phyloP scores from a whole-genome alignment of 2,113 vertebrate genomes.

The Brachirus orientalis region DNA sequence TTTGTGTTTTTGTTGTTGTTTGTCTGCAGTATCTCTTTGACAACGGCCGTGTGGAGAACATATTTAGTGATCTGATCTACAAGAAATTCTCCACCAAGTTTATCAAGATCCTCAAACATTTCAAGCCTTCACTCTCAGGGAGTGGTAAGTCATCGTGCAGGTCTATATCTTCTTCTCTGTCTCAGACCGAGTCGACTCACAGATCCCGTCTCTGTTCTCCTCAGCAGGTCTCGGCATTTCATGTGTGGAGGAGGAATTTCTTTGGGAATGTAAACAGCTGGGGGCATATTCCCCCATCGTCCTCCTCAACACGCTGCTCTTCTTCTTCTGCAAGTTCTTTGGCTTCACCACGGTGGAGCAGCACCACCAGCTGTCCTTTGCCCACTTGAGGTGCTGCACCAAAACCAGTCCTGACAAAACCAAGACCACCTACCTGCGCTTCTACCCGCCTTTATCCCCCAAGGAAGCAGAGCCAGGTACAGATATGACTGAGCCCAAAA shows the following conservation, averaged over 20 bases:
- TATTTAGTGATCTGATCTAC: slow-evolving; percentile 92
- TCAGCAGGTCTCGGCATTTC: slow-evolving; percentile 88
- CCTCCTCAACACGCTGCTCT: slow-evolving; percentile 95
- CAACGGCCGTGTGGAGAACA: slow-evolving; percentile 93
- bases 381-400: slow-evolving; percentile 88
- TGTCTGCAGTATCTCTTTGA: slow-evolving; percentile 89
- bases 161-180: background rate
- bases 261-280: slow-evolving; percentile 97
- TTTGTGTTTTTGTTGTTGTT: slow-evolving; percentile 24
- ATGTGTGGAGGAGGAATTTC: slow-evolving; percentile 92
- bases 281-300: slow-evolving; percentile 95
- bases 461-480: slow-evolving; percentile 59
- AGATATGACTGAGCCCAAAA: background rate
- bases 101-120: slow-evolving; percentile 88
- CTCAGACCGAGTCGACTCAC: background rate
- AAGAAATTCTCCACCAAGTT: slow-evolving; percentile 88
- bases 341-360: slow-evolving; percentile 90
- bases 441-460: slow-evolving; percentile 86
- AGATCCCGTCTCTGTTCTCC: background rate
- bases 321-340: slow-evolving; percentile 97
- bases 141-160: slow-evolving; percentile 79
- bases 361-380: slow-evolving; percentile 93
- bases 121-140: slow-evolving; percentile 87
- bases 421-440: slow-evolving; percentile 90
- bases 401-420: slow-evolving; percentile 84